Base-by-base conservation (phyloP, 1,140 invertebrate genomes). In the Drosophila pallidifrons region DNA sequence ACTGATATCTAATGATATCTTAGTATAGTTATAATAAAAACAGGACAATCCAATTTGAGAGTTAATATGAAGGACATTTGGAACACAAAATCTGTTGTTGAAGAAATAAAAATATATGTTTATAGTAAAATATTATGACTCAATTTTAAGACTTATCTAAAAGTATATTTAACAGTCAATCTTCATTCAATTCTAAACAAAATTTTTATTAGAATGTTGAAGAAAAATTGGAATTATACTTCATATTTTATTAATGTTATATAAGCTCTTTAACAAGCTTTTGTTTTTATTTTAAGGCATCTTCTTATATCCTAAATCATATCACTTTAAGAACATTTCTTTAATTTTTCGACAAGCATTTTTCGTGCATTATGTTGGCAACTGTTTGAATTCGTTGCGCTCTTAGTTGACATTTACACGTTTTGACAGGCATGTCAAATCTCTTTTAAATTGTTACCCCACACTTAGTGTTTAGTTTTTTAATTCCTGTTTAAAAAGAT, bases 361-460 rank as follows among this genome's bases (percentile, higher is more conserved):
- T 25, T 25, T 25, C 3, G 20, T 25, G 11, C 35, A 61, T 57
- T 28, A 67, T 38, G 61, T 64, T 64, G 30, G 41, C 79, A 75
- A 60, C 51, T 75, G 67, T 70, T 45, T 16, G 4, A 35, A n/a
- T 74, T 61, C 30, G 71, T 69, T 74, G 8, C 28, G 55, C 58
- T 54, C 25, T 43, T 57, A 10, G 71, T 38, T 76, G 81, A 82
- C 80, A 61, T 70, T 43, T 67, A 71, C 52, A 47, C 55, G 57
- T 78, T 71, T 65, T 70, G 72, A 78, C 76, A 78, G 41, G 60
- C 76, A 71, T 71, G 55, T 3, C 43, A 49, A 78, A 78, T 78
- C 60, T 66, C 30, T 70, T 70, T 65, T 16, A 49, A 75, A 68
- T 75, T 47, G 11, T 32, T 35, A 68, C 67, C 74, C 63, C 30